Percentiles rank a stretch among this genome's conserved stretches.
Evolutionary conservation across 1,140 invertebrate species (phyloP).

Genomic region (Pseudobourletiella spinata): DNA sequence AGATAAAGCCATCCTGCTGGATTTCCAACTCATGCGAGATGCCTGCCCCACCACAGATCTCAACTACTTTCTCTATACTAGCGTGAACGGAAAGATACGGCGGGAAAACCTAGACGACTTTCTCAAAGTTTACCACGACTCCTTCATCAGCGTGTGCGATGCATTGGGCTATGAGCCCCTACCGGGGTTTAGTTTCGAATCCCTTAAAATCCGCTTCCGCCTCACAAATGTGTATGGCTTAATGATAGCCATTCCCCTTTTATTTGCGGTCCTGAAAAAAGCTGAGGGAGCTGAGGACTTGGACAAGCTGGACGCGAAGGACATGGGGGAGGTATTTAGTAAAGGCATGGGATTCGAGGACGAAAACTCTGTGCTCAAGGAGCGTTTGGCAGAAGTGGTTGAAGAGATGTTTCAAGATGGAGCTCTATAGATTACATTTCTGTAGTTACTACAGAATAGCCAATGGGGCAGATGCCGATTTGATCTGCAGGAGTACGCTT

Average conservation of each 20-base stretch:
- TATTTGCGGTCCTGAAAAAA: constrained; percentile 11
- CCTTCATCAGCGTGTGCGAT: constrained; percentile 11
- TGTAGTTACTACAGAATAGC: constrained; percentile 5
- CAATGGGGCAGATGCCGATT: not conserved
- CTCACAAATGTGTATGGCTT: constrained; percentile 16
- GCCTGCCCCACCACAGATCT: constrained; percentile 21
- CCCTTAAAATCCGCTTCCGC: constrained; percentile 14
- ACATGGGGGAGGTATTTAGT: constrained; percentile 5
- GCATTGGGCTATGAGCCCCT: constrained; percentile 4
- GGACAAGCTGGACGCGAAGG: not conserved
- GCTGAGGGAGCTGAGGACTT: not conserved
- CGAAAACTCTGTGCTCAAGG: not conserved
- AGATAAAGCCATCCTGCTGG: constrained; percentile 5
- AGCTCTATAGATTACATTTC: no score
- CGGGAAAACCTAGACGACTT: constrained; percentile 36
- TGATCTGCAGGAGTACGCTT: no score
- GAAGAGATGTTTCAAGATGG: constrained; percentile 14
- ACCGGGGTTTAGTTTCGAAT: constrained; percentile 15
- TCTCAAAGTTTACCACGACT: constrained; percentile 41
- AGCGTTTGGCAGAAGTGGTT: constrained; percentile 4
- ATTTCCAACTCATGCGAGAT: constrained; percentile 18
- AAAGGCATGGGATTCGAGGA: not conserved
- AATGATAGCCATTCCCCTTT: not conserved
- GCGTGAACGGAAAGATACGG: constrained; percentile 6
- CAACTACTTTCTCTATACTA: constrained; percentile 20